A percentile compares a stretch with the other conserved stretches of the same genome.
Conservation (phyloP, 1,140 invertebrate species). For the Drosophila athabasca region DNA sequence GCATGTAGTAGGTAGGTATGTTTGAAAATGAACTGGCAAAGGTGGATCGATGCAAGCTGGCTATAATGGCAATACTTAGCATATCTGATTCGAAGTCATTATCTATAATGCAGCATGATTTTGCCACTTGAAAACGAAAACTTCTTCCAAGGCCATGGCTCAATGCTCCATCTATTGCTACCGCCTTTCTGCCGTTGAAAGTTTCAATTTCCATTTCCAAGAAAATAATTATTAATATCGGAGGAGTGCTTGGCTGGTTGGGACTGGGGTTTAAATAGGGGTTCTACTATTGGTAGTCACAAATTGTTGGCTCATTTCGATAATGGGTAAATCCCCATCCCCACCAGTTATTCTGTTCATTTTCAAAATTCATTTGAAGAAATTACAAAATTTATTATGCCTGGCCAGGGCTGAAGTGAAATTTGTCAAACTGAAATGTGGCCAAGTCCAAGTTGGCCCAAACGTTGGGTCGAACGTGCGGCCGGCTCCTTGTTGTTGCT, state of each 20-base stretch:
- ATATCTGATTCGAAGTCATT: too few relatives aligned
- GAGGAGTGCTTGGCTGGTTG: not conserved
- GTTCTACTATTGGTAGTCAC: constrained; percentile 10
- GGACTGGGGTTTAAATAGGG: not conserved
- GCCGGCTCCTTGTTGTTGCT: constrained; percentile 30
- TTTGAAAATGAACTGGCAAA: too few relatives aligned
- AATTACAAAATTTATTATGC: constrained; percentile 78
- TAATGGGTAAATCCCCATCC: constrained; percentile 23
- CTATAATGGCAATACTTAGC: too few relatives aligned
- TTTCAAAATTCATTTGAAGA: constrained; percentile 76
- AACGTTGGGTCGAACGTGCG: too few relatives aligned
- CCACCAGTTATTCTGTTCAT: constrained; percentile 44
- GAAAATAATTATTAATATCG: constrained; percentile 13
- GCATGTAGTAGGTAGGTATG: too few relatives aligned
- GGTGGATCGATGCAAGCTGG: too few relatives aligned
- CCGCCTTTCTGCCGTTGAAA: constrained; percentile 3
- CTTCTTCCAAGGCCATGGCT: not conserved
- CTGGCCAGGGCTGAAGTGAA: constrained; percentile 56
- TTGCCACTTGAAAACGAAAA: too few relatives aligned
- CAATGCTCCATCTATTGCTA: constrained; percentile 32
- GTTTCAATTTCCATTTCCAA: constrained; percentile 45
- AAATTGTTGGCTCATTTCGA: constrained; percentile 53
- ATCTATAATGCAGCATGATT: too few relatives aligned
- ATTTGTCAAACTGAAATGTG: constrained; percentile 68
- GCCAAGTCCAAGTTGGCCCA: constrained; percentile 4